Evolutionary conservation across 2,113 vertebrate species (phyloP), one percentile per base, ranked within the genome.

Genomic region (Marmota flaviventris): DNA sequence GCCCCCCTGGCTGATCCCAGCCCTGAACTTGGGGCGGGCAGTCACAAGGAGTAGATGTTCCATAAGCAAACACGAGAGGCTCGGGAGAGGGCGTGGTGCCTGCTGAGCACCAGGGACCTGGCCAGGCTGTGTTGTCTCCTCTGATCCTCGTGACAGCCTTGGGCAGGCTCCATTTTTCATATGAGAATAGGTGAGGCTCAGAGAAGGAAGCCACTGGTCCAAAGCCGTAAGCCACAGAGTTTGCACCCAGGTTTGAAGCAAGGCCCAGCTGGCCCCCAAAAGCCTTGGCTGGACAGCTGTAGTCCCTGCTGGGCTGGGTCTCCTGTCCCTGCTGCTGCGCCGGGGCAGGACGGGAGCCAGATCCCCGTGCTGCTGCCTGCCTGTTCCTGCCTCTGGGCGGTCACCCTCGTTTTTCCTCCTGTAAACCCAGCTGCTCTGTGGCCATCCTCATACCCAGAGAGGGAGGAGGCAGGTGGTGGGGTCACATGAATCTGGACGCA

Each of bases 361-460:
- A 56, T 90, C 84, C 22, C 4, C 1, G 34, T 0, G 4, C 79
- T 0, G 3, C 48, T 77, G 76, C 67, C 70, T 0, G 0, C n/a
- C 6, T 0, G 7, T n/a, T 78, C 84, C 69, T 2, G 0, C 86
- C 79, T 82, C 83, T 4, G 8, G 67, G 69, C 91, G 24, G 0
- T 4, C 70, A 0, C 0, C 45, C 39, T 69, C 12, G 0, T 58
- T 88, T 70, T 58, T 9, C 42, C 42, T 34, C 70, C 67, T 93
- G 91, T 61, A 18, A 73, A 37, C 29, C 2, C 65, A 86, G 79
- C 78, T 32, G 83, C 72, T 85, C 84, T 0, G 61, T 27, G 56
- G 48, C 58, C 48, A 8, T 42, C 58, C 89, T 79, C 39, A 3
- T 20, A 37, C 34, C 18, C 8, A 48, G 70, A 97, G 65, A 93